phyloP scores from a whole-genome alignment of 2,888 invertebrate genomes.

The Doris montereyensis region DNA sequence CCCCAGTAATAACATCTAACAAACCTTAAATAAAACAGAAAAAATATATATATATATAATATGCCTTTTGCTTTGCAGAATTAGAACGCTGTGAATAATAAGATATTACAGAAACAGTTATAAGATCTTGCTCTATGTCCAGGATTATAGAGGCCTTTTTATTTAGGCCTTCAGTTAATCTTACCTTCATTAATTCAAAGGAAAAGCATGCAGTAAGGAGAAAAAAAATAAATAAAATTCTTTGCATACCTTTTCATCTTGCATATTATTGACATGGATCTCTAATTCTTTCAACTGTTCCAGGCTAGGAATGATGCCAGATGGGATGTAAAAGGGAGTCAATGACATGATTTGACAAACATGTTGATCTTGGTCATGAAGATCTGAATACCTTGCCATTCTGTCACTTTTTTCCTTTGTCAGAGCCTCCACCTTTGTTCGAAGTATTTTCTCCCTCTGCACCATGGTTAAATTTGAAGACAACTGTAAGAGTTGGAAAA shows the following conservation, averaged over 20 bases:
- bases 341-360: slow-evolving; percentile 67
- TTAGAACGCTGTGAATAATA: no score
- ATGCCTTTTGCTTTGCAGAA: no score
- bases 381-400: slow-evolving; percentile 57
- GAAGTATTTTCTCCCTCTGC: slow-evolving; percentile 64
- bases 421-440: slow-evolving; percentile 58
- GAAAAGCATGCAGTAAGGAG: no score
- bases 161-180: no score
- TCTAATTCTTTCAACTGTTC: slow-evolving; percentile 66
- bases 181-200: no score
- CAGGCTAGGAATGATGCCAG: slow-evolving; percentile 61
- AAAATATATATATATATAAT: no score
- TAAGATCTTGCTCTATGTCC: no score
- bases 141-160: no score
- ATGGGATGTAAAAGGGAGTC: slow-evolving; percentile 69
- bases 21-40: no score
- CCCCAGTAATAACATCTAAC: no score
- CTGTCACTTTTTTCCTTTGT: slow-evolving; percentile 66
- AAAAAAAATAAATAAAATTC: no score
- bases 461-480: slow-evolving; percentile 55
- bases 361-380: slow-evolving; percentile 63
- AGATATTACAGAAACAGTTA: no score
- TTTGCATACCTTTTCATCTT: slow-evolving; percentile 68
- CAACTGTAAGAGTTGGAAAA: slow-evolving; percentile 44
- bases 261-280: slow-evolving; percentile 66